A percentile compares a stretch with the other conserved stretches of the same genome.
phyloP scores from a whole-genome alignment of 2,113 vertebrate species.

The Sylvietta virens region DNA sequence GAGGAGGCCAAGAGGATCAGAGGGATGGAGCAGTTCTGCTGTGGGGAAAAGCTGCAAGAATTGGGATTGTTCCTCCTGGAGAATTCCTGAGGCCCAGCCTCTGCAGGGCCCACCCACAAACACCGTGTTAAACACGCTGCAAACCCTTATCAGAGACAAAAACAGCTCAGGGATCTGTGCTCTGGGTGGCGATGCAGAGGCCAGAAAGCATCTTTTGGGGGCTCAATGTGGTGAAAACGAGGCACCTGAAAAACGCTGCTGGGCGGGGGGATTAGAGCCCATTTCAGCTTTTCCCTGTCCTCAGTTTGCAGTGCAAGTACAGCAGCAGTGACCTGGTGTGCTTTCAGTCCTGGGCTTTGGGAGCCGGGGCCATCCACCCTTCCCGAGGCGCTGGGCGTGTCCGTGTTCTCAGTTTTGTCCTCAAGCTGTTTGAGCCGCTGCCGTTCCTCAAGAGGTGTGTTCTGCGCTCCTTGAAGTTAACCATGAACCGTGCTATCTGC shows the following conservation, averaged over 20 bases:
- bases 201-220: neutral
- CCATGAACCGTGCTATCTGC: slow-evolving; percentile 45
- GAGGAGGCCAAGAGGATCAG: neutral
- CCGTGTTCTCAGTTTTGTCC: neutral
- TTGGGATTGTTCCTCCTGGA: neutral
- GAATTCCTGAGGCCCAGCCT: neutral
- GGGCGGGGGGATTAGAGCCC: neutral
- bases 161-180: neutral
- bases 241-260: neutral
- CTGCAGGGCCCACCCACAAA: neutral
- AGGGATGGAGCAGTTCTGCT: neutral
- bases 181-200: neutral
- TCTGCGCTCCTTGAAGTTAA: slow-evolving; percentile 42
- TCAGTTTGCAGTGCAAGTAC: accelerated
- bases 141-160: neutral
- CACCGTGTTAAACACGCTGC: neutral
- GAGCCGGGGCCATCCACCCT: neutral
- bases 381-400: neutral
- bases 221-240: neutral
- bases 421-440: slow-evolving; percentile 19
- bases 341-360: neutral
- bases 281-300: neutral
- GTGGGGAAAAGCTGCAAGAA: neutral
- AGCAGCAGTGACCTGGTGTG: neutral
- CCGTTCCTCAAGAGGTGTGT: slow-evolving; percentile 13